phyloP scores from a whole-genome alignment of 1,140 invertebrate species.

The Formica exsecta region DNA sequence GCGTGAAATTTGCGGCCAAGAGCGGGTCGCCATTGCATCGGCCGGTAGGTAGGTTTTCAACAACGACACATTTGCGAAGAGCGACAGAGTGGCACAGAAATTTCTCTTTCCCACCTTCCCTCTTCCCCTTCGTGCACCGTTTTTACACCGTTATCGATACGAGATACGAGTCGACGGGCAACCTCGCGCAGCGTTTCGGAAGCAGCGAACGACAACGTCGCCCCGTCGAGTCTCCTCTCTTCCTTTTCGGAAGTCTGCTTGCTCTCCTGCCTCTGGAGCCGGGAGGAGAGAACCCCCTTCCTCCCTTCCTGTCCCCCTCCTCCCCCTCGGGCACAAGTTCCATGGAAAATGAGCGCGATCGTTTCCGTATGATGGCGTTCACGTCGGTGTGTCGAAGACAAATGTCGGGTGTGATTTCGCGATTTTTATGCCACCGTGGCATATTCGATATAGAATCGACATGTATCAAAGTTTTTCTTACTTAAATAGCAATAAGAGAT shows the following conservation, averaged over 20 bases:
- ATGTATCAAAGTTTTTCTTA: not conserved
- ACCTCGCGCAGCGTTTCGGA: conserved; percentile 52
- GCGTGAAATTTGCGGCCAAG: conserved; percentile 23
- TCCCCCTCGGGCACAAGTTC: conserved; percentile 39
- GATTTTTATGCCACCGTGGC: conserved; percentile 9
- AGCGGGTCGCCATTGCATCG: conserved; percentile 40
- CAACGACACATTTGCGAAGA: conserved; percentile 37
- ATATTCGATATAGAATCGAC: not conserved
- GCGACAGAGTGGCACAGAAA: not conserved
- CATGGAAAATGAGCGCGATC: conserved; percentile 60
- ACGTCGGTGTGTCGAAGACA: conserved; percentile 40
- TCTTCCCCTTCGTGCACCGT: not conserved
- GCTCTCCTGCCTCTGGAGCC: conserved; percentile 16
- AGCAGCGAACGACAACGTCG: conserved; percentile 56
- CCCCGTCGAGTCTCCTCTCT: conserved; percentile 32
- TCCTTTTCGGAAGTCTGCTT: conserved; percentile 56
- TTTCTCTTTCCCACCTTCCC: not conserved
- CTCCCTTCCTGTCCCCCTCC: not conserved
- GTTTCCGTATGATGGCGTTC: conserved; percentile 62
- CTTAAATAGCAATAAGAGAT: not conserved
- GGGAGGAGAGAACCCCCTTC: not conserved
- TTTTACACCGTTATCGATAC: conserved; percentile 46
- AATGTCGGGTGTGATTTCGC: conserved; percentile 43
- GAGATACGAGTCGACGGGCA: conserved; percentile 40
- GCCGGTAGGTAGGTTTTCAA: conserved; percentile 41